These are phyloP conservation scores for Drosophila melanica DNA, from an alignment of 1,140 invertebrate species.

Conservation along the genomic window DNA sequence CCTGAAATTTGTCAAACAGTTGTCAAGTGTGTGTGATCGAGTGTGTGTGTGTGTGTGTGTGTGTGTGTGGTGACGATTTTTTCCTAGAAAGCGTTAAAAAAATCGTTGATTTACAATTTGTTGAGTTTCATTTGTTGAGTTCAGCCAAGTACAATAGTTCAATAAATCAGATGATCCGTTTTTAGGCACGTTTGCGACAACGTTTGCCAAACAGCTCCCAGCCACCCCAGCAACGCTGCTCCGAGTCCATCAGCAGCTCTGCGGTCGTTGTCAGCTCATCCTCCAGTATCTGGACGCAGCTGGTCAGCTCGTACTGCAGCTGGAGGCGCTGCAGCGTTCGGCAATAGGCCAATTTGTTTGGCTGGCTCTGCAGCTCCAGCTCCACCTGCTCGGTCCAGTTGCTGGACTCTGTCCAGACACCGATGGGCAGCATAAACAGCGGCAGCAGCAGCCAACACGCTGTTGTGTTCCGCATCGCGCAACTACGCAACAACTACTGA, in stretches of 20 bases:
- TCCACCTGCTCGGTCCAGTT: slow-evolving; percentile 28
- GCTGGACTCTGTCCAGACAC: slow-evolving; percentile 11
- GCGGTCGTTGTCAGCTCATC: slow-evolving; percentile 38
- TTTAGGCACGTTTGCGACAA: slow-evolving; percentile 49
- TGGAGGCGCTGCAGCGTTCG: slow-evolving; percentile 31
- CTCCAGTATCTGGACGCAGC: slow-evolving; percentile 37
- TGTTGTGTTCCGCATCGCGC: slow-evolving; percentile 14
- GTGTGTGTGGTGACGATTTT: too few species aligned
- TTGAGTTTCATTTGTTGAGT: not conserved
- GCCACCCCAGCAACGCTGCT: slow-evolving; percentile 41
- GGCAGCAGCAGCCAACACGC: slow-evolving; percentile 15
- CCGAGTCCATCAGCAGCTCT: slow-evolving; percentile 50
- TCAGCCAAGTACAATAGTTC: not conserved
- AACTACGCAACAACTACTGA: slow-evolving; percentile 16
- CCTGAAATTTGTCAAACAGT: not conserved
- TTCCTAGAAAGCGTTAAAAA: slow-evolving; percentile 1
- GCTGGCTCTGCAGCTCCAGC: slow-evolving; percentile 28
- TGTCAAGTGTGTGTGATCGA: not conserved
- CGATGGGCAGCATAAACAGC: slow-evolving; percentile 9
- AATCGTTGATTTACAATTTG: not conserved
- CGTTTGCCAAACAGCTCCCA: slow-evolving; percentile 42
- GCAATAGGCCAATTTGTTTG: slow-evolving; percentile 57
- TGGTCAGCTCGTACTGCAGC: slow-evolving; percentile 12
- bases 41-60: not conserved
- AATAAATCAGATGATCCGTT: not conserved